Evolutionary conservation across 1,140 invertebrate genomes (phyloP), one percentile per base, ranked within the genome.

Genomic region (Babylonia areolata): DNA sequence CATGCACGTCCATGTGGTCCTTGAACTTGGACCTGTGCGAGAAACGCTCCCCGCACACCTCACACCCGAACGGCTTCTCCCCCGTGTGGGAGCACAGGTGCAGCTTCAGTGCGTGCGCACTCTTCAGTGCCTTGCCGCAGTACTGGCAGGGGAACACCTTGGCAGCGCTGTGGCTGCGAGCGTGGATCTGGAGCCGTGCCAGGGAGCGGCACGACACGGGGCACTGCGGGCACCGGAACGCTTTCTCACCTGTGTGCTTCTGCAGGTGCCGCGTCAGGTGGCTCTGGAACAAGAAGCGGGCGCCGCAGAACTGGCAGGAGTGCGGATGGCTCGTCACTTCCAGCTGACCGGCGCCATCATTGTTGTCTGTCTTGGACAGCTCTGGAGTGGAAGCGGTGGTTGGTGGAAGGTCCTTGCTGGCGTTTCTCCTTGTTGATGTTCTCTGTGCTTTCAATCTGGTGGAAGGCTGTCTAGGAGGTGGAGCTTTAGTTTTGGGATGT

Each of bases 221-320:
- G 94, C 98, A 99, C 11, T 98, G 97, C 87, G 96, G 96, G 94
- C 98, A 99, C 93, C 98, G 97, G 95, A 99, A 99, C 11, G 98
- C 98, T 93, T 99, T 98, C 78, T 97, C 97, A 58, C 98, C 97
- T 0, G 97, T 98, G 94, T 98, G 97, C 93, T 98, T 98, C 23
- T 90, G 86, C n/a, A 42, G 42, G 51, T 87, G 78, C 0, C 81
- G 85, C 1, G n/a, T 73, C 71, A 88, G 79, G 73, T 58, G 75
- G 46, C 35, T 77, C 40, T 39, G 46, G 31, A 86, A 78, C 35
- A 35, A 51, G 35, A 79, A 71, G 1, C 81, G 37, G 6, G 86
- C 85, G 0, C 51, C 42, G 20, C 77, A 77, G 42, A 86, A 86
- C 28, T 78, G 33, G 35, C 54, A 54, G 11, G 33, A 5, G 75